Conservation (phyloP, 2,113 vertebrate species). For the Sciurus niger region DNA sequence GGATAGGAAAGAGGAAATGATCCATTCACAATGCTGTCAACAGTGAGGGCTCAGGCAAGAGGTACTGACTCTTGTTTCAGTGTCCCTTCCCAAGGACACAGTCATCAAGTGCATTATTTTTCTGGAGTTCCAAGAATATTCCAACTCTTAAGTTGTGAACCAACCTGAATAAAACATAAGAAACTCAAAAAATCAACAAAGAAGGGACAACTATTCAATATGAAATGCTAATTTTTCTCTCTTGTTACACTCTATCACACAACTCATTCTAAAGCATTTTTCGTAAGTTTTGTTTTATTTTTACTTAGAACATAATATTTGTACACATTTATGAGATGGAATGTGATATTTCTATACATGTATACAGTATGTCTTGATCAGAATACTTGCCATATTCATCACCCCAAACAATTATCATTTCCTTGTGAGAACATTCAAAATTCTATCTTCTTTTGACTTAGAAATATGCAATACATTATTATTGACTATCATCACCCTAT, state of each 20-base stretch:
- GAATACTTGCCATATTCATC: neutral
- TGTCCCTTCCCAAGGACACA: neutral
- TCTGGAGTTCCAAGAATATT: constrained; percentile 1
- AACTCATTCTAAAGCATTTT: neutral
- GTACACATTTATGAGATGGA: no score
- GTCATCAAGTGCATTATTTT: neutral
- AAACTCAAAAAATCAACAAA: neutral
- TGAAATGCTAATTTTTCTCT: neutral
- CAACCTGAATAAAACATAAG: neutral
- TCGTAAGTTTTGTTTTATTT: no score
- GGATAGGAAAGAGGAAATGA: neutral
- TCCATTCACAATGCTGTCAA: neutral
- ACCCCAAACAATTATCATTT: no score
- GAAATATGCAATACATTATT: no score
- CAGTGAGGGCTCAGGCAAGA: neutral
- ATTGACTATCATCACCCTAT: neutral
- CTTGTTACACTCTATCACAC: neutral
- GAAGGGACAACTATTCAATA: neutral
- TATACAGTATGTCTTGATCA: neutral
- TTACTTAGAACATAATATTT: no score
- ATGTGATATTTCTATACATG: neutral
- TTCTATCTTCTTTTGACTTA: no score
- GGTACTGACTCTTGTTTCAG: neutral
- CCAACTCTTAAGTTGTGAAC: neutral
- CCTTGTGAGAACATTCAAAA: no score